Evolutionary conservation across 1,140 invertebrate species (phyloP), one percentile per base, ranked within the genome.

Genomic region (Drosophila baimaii): DNA sequence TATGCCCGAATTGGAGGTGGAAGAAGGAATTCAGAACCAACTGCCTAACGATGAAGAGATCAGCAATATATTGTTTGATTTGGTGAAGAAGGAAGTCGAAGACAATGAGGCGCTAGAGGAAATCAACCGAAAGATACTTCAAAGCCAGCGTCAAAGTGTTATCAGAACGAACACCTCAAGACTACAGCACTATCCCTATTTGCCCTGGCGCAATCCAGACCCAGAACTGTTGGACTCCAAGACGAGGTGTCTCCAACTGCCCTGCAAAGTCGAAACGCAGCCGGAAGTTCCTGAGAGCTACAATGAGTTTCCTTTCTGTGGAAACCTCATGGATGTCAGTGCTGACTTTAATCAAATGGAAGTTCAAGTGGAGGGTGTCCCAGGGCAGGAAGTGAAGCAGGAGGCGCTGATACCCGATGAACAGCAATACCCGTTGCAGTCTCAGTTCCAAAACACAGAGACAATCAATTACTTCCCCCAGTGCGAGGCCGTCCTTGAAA

Each of bases 151-250:
- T 0, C 35, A 77, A 23, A 77, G 49, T 47, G 62, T 69, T 2
- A 77, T 68, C 23, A 33, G 7, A 17, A 10, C 15, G 7, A 64
- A 19, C 43, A 49, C 9, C 46, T 13, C 33, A n/a, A 63, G 23
- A 27, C n/a, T 13, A 1, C 43, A 35, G 1, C 62, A 78, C 9
- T 41, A 71, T 41, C 58, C 57, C 13, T 29, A 68, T 8, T 59
- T 80, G 13, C 68, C 64, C 8, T 88, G 79, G 79, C 83, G 89
- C 39, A 64, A 74, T 44, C 79, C 84, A 2, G 23, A 59, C 13
- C 17, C 4, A 13, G 41, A 27, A 21, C 33, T 52, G 5, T 5
- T n/a, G 1, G 27, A 44, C 4, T 23, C 39, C 7, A 76, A 86
- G 27, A 76, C 79, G 61, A 31, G 39, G 1, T n/a, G n/a, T n/a